Base-by-base conservation (phyloP, 2,888 invertebrate species). In the Caradrina kadenii region DNA sequence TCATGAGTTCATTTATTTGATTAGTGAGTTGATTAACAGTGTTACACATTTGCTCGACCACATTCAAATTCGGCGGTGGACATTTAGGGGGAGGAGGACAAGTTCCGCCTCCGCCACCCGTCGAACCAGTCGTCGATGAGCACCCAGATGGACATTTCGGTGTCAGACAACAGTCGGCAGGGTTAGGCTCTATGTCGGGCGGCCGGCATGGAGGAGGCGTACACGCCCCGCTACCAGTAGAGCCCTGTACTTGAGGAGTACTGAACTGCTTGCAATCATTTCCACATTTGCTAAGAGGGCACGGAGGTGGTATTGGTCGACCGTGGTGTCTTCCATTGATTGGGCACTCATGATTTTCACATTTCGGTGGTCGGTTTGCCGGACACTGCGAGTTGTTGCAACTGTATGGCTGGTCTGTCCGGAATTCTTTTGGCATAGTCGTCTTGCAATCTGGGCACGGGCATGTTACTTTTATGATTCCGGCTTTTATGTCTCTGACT, bases 371-470 rank as follows among this genome's bases (percentile, higher is more conserved):
- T 1, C 65, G 71, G 56, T 93, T 91, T 0, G 93, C 93, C 0
- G 94, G 93, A 59, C 94, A 93, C 50, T 79, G 55, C 0, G 84
- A 54, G 35, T 92, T 93, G 0, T 82, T 89, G 66, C 93, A 94
- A 58, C 88, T 90, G 72, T 79, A 93, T 0, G 90, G 82, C 55
- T 88, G 86, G 21, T 93, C 88, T 0, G 88, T 87, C 10, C 88
- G 83, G 39, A 81, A 87, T 66, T 94, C 93, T 62, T 90, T 92
- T 0, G 91, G 90, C 13, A 80, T 35, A 17, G 67, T 63, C 0
- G 91, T 88, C 53, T 87, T 89, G 72, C 95, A 95, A 50, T 94
- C 93, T 0, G 95, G 94, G 63, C 95, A 95, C 0, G 94, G 94
- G n/a, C 95, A 95, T 0, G 87, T 90, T 0, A 95, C 88, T 71